Evolutionary conservation across 2,797 vertebrate species (phyloP).

Genomic region (Sebastolobus alascanus): DNA sequence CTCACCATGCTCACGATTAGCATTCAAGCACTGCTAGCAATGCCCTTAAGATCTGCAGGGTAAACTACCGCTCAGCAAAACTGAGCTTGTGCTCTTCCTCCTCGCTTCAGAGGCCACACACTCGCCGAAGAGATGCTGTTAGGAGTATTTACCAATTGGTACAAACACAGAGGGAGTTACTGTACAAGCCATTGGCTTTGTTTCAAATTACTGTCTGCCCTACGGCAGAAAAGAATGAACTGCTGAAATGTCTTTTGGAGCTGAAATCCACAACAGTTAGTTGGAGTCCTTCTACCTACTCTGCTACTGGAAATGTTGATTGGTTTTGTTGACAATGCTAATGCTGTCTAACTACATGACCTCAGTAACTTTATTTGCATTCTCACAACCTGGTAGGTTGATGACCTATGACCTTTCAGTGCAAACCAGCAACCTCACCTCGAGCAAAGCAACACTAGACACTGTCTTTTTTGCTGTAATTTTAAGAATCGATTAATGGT

Average conservation of each 20-base stretch:
- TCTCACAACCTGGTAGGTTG: neutral
- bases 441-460: too few species aligned
- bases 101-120: constrained; percentile 25
- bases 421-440: neutral
- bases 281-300: neutral
- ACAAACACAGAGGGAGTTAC: constrained; percentile 11
- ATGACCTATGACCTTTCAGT: neutral
- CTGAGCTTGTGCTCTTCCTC: constrained; percentile 8
- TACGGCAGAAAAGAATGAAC: neutral
- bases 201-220: constrained; percentile 4
- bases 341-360: neutral
- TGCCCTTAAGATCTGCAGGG: constrained; percentile 11
- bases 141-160: constrained; percentile 16
- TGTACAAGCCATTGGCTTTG: constrained; percentile 15
- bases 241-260: neutral
- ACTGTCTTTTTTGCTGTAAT: neutral
- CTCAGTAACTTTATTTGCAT: neutral
- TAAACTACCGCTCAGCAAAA: constrained; percentile 29
- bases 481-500: neutral
- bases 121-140: constrained; percentile 50
- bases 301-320: neutral
- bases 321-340: neutral
- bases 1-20: constrained; percentile 28
- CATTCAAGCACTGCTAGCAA: constrained; percentile 20
- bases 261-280: neutral